Base-by-base conservation (phyloP, 2,888 invertebrate genomes). In the Cistogaster globosa region DNA sequence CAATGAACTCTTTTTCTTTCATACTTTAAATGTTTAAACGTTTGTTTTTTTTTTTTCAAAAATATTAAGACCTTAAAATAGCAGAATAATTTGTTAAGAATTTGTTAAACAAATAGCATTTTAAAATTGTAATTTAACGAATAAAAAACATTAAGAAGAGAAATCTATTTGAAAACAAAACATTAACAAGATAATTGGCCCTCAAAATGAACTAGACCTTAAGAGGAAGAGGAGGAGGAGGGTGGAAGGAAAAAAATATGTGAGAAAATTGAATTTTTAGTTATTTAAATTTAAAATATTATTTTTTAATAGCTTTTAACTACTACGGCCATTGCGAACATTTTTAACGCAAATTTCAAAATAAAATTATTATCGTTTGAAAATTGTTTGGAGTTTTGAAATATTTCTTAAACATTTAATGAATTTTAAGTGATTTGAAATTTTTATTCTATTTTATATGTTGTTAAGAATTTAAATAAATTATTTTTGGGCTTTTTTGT, bases 1-100 rank as follows among this genome's bases (percentile, higher is more conserved):
- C 81, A 81, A 81, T 75, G 75, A 81, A 81, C 55, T 75, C 75
- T 81, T 69, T 69, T 75, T 74, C 51, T 69, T 36, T 12, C 42
- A 12, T 12, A 42, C 11, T 12, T 32, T 8, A 32, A 42, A 26
- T 11, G n/a, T 74, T 20, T 18, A 36, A 48, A 60, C 0, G 16
- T 32, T 48, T 60, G 20, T 26, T 51, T 53, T 53, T 71, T 26
- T 58, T 18, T 48, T 60, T 48, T 36, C 12, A 26, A 68, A 32
- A 26, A 18, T 32, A 48, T 22, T 32, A 68, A 60, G 22, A 68
- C 60, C 62, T 78, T 69, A 42, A 71, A 71, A 57, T 22, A 32
- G 53, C 55, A 63, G 18, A 36, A 78, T 68, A 68, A 77, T 71
- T 77, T 78, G 78, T 62, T 53, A 71, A 71, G 53, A 77, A 77